Evolutionary conservation across 1,140 invertebrate species (phyloP).

Genomic region (Pseudachorutes palmiensis): DNA sequence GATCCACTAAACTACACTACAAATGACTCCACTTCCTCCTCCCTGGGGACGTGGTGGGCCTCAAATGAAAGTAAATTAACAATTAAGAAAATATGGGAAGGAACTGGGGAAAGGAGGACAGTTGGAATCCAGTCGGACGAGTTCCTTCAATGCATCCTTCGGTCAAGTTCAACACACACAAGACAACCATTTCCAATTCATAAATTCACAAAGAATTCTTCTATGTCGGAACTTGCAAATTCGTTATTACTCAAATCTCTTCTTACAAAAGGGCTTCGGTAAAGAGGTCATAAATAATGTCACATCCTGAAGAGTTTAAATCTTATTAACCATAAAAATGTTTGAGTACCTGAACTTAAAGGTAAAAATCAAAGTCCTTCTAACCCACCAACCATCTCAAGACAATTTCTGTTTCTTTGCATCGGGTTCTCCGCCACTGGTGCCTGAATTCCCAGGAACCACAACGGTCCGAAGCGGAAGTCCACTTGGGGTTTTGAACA

Average conservation of each 20-base stretch:
- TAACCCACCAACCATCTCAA: not conserved
- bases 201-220: too few species aligned
- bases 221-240: too few species aligned
- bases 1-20: not conserved
- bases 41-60: not conserved
- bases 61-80: conserved; percentile 8
- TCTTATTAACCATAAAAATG: not conserved
- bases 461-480: conserved; percentile 11
- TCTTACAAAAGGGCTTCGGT: too few species aligned
- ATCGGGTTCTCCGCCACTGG: not conserved
- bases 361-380: too few species aligned
- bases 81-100: not conserved
- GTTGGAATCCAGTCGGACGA: too few species aligned
- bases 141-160: too few species aligned
- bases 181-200: too few species aligned
- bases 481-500: conserved; percentile 31
- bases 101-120: not conserved
- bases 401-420: not conserved
- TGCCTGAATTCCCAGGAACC: not conserved
- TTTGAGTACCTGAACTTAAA: too few species aligned
- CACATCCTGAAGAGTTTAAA: not conserved
- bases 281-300: too few species aligned
- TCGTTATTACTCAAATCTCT: too few species aligned
- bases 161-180: too few species aligned
- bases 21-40: conserved; percentile 1